Percentiles rank a stretch among this genome's conserved stretches.
These are phyloP conservation scores for Acrocyrtus sp. DNA, from an alignment of 2,888 invertebrate species.

Conservation along the genomic window DNA sequence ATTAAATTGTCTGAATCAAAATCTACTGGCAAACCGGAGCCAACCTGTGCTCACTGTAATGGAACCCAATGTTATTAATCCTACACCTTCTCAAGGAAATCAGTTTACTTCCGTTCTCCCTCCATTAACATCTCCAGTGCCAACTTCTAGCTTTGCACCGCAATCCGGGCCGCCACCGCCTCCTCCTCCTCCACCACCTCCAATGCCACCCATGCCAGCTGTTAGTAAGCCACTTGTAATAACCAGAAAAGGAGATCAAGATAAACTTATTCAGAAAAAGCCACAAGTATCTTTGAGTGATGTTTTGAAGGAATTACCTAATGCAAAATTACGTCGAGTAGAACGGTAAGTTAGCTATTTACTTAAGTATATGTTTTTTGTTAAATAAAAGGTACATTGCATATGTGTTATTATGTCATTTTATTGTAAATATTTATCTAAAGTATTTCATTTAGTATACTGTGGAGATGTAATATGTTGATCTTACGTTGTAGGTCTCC, in stretches of 20 bases:
- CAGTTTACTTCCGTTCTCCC: no score
- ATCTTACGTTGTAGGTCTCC: slow-evolving; percentile 41
- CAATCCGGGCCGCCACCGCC: slow-evolving; percentile 33
- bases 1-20: slow-evolving; percentile 25
- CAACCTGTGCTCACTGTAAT: slow-evolving; percentile 4
- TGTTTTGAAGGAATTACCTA: slow-evolving; percentile 58
- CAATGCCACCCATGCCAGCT: not conserved
- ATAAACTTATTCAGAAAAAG: slow-evolving; percentile 18
- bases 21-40: slow-evolving; percentile 8
- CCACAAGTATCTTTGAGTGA: slow-evolving; percentile 49
- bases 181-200: slow-evolving; percentile 54
- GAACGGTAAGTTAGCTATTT: slow-evolving; percentile 45
- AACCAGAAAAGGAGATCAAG: slow-evolving; percentile 27
- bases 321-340: slow-evolving; percentile 53
- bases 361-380: no score
- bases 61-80: no score
- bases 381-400: not conserved
- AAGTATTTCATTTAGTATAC: no score
- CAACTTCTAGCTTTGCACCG: slow-evolving; percentile 1
- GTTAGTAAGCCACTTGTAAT: slow-evolving; percentile 24
- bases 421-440: not conserved
- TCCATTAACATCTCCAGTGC: slow-evolving; percentile 14
- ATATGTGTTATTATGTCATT: not conserved
- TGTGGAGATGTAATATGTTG: not conserved
- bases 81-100: not conserved